A percentile compares a stretch with the other conserved stretches of the same genome.
Evolutionary conservation across 2,888 invertebrate genomes (phyloP).

Genomic region (Sinohyriopsis cumingii): DNA sequence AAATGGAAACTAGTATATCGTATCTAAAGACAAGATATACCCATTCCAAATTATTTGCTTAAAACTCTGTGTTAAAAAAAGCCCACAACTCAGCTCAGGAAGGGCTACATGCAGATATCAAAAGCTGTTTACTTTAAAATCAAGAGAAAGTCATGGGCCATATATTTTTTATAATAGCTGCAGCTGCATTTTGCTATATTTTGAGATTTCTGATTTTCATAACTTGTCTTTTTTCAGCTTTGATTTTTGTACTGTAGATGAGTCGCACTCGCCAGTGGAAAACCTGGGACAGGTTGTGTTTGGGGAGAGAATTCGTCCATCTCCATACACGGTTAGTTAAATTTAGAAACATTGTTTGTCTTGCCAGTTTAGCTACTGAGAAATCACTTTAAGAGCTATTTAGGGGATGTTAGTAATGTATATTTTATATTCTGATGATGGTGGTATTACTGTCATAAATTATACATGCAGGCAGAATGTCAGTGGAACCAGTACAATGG

Average conservation of each 20-base stretch:
- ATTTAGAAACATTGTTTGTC: neutral
- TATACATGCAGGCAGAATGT: too few relatives aligned
- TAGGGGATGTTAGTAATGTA: neutral
- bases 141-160: too few relatives aligned
- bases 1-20: too few relatives aligned
- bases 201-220: too few relatives aligned
- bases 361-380: neutral
- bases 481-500: neutral
- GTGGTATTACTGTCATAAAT: neutral
- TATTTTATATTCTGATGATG: neutral
- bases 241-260: conserved; percentile 91
- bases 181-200: too few relatives aligned
- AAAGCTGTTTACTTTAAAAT: too few relatives aligned
- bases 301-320: conserved; percentile 97
- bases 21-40: too few relatives aligned
- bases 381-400: neutral
- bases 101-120: too few relatives aligned
- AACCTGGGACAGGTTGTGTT: conserved; percentile 99
- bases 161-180: too few relatives aligned
- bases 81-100: too few relatives aligned
- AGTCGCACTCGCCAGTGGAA: conserved; percentile 89
- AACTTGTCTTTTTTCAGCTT: conserved; percentile 77
- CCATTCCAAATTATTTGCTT: too few relatives aligned
- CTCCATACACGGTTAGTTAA: conserved; percentile 85
- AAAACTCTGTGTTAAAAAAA: too few relatives aligned